Percentiles rank a stretch among this genome's conserved stretches.
These are phyloP conservation scores for Hapalemur alaotrensis DNA, from an alignment of 2,797 vertebrate species.

Conservation along the genomic window DNA sequence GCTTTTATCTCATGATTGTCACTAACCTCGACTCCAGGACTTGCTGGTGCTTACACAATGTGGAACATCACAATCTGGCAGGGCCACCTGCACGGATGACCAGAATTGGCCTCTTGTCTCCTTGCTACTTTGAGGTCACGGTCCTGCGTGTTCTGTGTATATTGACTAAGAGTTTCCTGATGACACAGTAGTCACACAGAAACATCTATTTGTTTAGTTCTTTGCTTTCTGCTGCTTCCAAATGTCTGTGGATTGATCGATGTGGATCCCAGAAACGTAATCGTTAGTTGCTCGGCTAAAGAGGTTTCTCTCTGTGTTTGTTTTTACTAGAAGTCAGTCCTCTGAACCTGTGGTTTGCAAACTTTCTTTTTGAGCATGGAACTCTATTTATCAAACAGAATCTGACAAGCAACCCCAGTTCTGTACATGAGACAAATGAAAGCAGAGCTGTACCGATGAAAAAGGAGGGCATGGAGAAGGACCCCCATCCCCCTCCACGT, in stretches of 20 bases:
- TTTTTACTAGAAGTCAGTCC: constrained; percentile 77
- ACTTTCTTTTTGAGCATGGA: constrained; percentile 51
- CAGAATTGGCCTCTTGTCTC: background rate
- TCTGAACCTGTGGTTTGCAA: constrained; percentile 71
- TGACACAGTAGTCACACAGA: constrained; percentile 49
- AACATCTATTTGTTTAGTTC: constrained; percentile 64
- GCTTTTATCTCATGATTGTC: background rate
- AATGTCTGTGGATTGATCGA: constrained; percentile 69
- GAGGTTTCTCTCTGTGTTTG: constrained; percentile 66
- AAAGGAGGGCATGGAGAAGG: background rate
- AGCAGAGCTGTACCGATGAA: background rate
- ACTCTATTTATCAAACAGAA: constrained; percentile 57
- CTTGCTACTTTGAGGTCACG: background rate
- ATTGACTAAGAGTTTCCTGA: constrained; percentile 23
- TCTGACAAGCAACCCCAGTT: constrained; percentile 17
- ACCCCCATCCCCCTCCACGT: background rate
- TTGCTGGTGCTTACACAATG: background rate
- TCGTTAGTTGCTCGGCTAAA: constrained; percentile 51
- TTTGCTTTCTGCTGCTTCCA: constrained; percentile 54
- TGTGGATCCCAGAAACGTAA: constrained; percentile 64
- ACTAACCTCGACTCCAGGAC: background rate
- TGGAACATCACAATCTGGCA: background rate
- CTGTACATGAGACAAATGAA: background rate
- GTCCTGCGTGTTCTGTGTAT: constrained; percentile 13
- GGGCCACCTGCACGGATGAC: background rate